Evolutionary conservation across 2,113 vertebrate species (phyloP).

Genomic region (Cygnus buccinator): DNA sequence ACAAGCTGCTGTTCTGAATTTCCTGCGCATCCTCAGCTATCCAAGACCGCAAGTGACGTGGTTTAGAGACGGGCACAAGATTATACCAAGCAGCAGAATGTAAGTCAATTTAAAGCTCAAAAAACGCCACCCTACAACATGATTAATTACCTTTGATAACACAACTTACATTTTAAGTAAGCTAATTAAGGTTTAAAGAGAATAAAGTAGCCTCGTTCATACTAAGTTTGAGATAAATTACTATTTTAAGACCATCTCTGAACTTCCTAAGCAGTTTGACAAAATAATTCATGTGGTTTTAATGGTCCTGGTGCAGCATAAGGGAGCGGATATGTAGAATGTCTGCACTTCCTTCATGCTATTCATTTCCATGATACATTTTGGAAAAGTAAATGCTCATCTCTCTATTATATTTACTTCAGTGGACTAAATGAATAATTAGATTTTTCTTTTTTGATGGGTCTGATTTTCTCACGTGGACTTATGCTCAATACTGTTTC

Average conservation of each 20-base stretch:
- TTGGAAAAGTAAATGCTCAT: neutral
- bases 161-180: neutral
- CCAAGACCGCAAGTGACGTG: conserved; percentile 91
- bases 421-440: neutral
- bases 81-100: conserved; percentile 91
- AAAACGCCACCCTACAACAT: neutral
- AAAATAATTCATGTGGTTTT: conserved; percentile 33
- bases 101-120: conserved; percentile 75
- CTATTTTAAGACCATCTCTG: conserved; percentile 8
- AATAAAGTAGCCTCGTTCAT: neutral
- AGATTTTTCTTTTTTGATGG: neutral
- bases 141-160: conserved; percentile 8
- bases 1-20: conserved; percentile 84
- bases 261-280: conserved; percentile 25
- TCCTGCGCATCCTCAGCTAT: conserved; percentile 80
- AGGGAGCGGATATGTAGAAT: neutral
- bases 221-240: neutral
- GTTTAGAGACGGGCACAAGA: conserved; percentile 95
- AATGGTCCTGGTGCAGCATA: conserved; percentile 12
- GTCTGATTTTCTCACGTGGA: neutral
- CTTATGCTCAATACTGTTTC: neutral
- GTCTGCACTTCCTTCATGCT: neutral
- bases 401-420: neutral
- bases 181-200: conserved; percentile 47
- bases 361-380: neutral